Base-by-base conservation (phyloP, 1,140 invertebrate genomes). In the Mizuhopecten yessoensis region DNA sequence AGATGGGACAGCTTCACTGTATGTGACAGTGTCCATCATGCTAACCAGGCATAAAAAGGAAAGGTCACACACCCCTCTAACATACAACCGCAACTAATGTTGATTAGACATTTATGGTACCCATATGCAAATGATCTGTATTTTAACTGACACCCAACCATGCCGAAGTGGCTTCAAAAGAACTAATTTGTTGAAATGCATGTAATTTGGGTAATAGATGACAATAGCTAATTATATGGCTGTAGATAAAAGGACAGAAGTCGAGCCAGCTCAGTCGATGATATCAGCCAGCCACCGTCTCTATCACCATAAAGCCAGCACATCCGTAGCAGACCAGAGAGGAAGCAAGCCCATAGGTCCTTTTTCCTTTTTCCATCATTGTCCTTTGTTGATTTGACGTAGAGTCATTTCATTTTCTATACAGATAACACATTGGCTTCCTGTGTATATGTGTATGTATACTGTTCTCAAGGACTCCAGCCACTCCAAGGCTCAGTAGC, bases 121-220 rank as follows among this genome's bases (percentile, higher is more conserved):
- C 57, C 23, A 75, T 75, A 75, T n/a, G 57, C 1, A 29, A 75
- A 75, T 75, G n/a, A 23, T 29, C 23, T 75, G 20, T 49, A 49
- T 29, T 11, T n/a, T 75, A 75, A n/a, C n/a, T n/a, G 57, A 5
- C 23, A 29, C 3, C 57, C 23, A 75, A 17, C 57, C 42, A 45
- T 45, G 42, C 57, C 57, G 29, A 29, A 29, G 57, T 2, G 57
- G 57, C 57, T 75, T 75, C 57, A 75, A 75, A 75, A 75, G 57
- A 75, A 75, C 57, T 75, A 75, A 75, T 75, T 75, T 75, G 57
- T 75, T 75, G n/a, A 75, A 75, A 75, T 29, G 57, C 57, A 75
- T 75, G 57, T 75, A 75, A 75, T 75, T 75, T 75, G 57, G 23
- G n/a, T 75, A 75, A 75, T 75, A 75, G 57, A 75, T 75, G 57